Evolutionary conservation across 2,113 vertebrate genomes (phyloP).

Genomic region (Gymnocephalus cernua): DNA sequence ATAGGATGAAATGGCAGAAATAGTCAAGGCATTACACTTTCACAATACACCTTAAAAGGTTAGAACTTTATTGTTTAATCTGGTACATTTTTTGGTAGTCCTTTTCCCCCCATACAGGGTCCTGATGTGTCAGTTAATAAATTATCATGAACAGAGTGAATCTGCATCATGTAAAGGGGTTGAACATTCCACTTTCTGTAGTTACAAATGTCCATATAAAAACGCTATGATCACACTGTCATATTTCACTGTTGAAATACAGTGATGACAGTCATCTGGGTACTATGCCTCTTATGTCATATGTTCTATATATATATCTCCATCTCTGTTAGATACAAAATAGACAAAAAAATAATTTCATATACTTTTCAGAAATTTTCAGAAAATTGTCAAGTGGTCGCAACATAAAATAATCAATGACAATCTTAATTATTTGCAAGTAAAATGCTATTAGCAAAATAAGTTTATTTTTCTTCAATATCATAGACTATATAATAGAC

Average conservation of each 20-base stretch:
- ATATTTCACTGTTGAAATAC: conserved; percentile 61
- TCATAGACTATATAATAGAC: conserved; percentile 63
- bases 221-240: conserved; percentile 53
- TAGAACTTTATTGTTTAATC: conserved; percentile 67
- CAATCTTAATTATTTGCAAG: conserved; percentile 64
- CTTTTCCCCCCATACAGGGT: conserved; percentile 9
- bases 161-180: conserved; percentile 64
- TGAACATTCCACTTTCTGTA: conserved; percentile 71
- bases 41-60: conserved; percentile 50
- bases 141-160: conserved; percentile 52
- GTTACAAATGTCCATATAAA: conserved; percentile 75
- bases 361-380: conserved; percentile 72
- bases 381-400: conserved; percentile 72
- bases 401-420: conserved; percentile 73
- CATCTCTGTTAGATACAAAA: conserved; percentile 77
- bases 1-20: not conserved
- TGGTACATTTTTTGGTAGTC: conserved; percentile 67
- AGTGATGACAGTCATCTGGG: conserved; percentile 67
- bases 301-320: conserved; percentile 65
- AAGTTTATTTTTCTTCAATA: conserved; percentile 59
- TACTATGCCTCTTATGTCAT: conserved; percentile 72
- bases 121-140: conserved; percentile 51
- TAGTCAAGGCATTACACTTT: conserved; percentile 17
- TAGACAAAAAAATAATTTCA: conserved; percentile 83
- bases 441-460: conserved; percentile 78